Evolutionary conservation across 2,888 invertebrate genomes (phyloP).

Genomic region (Dione juno): DNA sequence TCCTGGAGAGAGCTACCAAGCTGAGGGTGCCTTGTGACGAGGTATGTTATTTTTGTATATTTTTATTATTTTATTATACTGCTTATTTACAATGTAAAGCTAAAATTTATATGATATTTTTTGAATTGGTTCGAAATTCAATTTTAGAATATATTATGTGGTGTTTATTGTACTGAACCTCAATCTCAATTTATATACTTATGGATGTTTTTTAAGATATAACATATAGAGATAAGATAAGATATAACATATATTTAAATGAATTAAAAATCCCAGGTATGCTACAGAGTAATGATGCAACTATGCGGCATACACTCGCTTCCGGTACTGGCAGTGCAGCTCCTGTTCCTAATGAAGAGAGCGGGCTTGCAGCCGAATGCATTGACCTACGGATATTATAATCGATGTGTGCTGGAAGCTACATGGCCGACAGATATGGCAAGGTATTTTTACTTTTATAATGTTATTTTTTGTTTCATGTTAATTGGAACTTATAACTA

Average conservation of each 20-base stretch:
- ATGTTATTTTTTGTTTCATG: no score
- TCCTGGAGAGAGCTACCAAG: slow-evolving; percentile 94
- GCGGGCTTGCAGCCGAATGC: slow-evolving; percentile 98
- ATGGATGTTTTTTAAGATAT: no score
- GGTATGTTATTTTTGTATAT: slow-evolving; percentile 67
- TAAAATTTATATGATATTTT: no score
- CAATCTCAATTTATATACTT: no score
- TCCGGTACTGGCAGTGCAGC: slow-evolving; percentile 96
- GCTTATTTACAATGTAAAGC: no score
- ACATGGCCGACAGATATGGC: slow-evolving; percentile 95
- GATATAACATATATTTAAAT: no score
- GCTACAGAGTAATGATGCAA: slow-evolving; percentile 99
- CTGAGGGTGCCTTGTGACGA: slow-evolving; percentile 95
- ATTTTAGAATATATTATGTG: no score
- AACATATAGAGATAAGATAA: no score
- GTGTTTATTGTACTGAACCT: no score
- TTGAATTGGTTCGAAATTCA: no score
- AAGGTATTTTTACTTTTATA: slow-evolving; percentile 62
- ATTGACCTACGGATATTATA: slow-evolving; percentile 95
- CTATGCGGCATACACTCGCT: slow-evolving; percentile 97
- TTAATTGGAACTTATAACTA: no score
- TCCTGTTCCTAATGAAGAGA: slow-evolving; percentile 95
- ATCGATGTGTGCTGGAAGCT: slow-evolving; percentile 94
- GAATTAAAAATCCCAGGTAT: slow-evolving; percentile 83
- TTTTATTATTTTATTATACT: no score